Evolutionary conservation across 1,140 invertebrate species (phyloP).

Genomic region (Paracyclopina nana): DNA sequence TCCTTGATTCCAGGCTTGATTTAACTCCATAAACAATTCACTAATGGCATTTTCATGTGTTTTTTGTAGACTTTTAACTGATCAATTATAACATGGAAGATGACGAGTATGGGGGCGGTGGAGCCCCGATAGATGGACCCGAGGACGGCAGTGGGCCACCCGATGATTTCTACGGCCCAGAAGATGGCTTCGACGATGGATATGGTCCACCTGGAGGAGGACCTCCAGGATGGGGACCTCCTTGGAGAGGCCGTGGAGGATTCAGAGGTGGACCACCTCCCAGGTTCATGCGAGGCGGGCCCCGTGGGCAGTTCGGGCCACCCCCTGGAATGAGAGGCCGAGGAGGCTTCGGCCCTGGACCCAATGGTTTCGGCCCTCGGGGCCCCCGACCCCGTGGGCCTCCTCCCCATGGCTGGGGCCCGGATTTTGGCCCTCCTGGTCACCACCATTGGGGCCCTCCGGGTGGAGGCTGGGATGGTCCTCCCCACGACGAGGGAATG

Average conservation of each 20-base stretch:
- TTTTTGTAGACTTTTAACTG: too few species aligned
- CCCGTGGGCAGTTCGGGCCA: background rate
- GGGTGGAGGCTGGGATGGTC: background rate
- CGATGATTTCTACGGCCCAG: too few species aligned
- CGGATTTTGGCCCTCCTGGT: background rate
- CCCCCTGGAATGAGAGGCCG: slow-evolving; percentile 1
- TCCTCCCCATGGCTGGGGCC: background rate
- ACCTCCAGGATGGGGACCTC: background rate
- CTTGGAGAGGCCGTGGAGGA: background rate
- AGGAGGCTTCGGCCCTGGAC: background rate
- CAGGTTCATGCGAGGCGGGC: background rate
- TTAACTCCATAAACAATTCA: too few species aligned
- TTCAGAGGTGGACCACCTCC: background rate
- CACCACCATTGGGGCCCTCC: background rate
- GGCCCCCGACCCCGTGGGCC: background rate
- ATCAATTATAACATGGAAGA: too few species aligned
- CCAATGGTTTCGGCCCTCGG: background rate
- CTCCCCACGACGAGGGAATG: background rate
- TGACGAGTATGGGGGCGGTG: too few species aligned
- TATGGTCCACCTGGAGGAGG: background rate
- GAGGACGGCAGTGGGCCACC: too few species aligned
- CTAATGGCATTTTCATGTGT: too few species aligned
- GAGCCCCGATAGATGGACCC: too few species aligned
- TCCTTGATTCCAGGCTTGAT: too few species aligned
- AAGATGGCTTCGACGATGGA: too few species aligned